Evolutionary conservation across 2,797 vertebrate genomes (phyloP), one percentile per base, ranked within the genome.

Genomic region (Anableps anableps): DNA sequence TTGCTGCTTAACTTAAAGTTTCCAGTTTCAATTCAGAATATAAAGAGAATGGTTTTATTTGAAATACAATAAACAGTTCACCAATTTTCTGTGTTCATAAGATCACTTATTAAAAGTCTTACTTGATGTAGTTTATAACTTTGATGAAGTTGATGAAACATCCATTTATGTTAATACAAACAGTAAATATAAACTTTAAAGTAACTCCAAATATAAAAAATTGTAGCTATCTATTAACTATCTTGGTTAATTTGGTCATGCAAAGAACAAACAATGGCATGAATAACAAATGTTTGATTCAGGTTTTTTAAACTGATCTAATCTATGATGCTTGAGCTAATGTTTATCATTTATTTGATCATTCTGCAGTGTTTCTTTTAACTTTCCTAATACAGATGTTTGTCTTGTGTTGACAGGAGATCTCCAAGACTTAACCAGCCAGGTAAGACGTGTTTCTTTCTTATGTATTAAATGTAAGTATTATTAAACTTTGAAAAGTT

Each of bases 401-500:
- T 76, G 48, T 83, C 64, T 51, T 87, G 45, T 85, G 48, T 86
- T 64, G 9, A 19, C 16, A 91, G 90, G 78, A 92, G 80, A 72
- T 86, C 88, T 43, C 10, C 0, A 0, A 74, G 84, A 74, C 75
- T 85, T n/a, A 80, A 47, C 21, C 1, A 21, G 0, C 13, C 80
- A 79, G 78, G 90, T 89, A 76, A 83, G 78, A 19, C n/a, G 19
- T 29, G 10, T 64, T 34, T 34, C 23, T n/a, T 31, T 31, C 60
- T 64, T 64, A 34, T 2, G 17, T 60, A 60, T 60, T 60, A 60
- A 60, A 14, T 31, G 29, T 29, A 16, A 14, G 13, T 14, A 31
- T 14, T 31, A 31, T 14, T 31, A 60, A 60, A 60, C 58, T 60
- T 58, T 60, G 14, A 60, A n/a, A 60, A 60, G 13, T 31, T 31